Conservation (phyloP, 2,888 invertebrate genomes). For the Cryptosula pallasiana region DNA sequence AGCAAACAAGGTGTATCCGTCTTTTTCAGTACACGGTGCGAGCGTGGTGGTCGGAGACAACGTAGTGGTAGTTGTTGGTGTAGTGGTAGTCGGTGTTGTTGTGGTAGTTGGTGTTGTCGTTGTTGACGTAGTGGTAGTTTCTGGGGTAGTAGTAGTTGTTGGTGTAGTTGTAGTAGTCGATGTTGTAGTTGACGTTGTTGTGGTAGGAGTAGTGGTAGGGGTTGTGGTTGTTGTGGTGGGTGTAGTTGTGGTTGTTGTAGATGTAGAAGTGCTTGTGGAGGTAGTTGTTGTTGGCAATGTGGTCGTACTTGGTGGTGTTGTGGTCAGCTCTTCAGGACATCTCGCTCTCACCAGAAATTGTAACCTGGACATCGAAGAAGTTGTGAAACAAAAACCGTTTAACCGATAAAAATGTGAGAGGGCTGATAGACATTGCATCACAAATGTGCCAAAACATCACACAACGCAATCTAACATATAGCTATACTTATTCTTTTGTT, state of each 20-base stretch:
- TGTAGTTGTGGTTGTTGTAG: constrained; percentile 12
- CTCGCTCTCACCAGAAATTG: not conserved
- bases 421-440: no score
- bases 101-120: not conserved
- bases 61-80: not conserved
- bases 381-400: no score
- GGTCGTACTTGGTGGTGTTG: constrained; percentile 12
- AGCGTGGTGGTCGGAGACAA: not conserved
- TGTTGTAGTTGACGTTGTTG: constrained; percentile 2
- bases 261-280: not conserved
- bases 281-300: constrained; percentile 8
- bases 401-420: no score
- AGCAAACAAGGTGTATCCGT: constrained; percentile 11
- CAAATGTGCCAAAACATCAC: no score
- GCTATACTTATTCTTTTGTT: no score
- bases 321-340: constrained; percentile 16
- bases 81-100: not conserved
- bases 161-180: not conserved
- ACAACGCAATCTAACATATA: no score
- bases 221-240: not conserved
- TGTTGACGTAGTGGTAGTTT: not conserved
- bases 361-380: not conserved
- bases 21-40: not conserved
- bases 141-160: constrained; percentile 3
- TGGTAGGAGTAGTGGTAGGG: not conserved